phyloP scores from a whole-genome alignment of 2,113 vertebrate species.

The Paradisaea rubra region DNA sequence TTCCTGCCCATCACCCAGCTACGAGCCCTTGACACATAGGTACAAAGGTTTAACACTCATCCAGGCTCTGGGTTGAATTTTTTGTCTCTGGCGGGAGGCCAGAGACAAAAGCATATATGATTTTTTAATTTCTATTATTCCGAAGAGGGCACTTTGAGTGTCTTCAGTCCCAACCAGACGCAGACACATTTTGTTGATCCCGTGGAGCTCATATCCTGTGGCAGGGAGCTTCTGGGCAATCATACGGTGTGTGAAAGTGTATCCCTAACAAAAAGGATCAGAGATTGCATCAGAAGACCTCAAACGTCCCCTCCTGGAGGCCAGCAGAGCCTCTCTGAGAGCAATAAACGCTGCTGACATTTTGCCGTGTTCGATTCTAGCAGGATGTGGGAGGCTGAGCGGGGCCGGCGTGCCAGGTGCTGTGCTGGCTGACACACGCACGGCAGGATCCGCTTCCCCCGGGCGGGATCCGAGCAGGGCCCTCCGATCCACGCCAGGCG shows the following conservation, averaged over 20 bases:
- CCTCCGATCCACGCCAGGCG: accelerated
- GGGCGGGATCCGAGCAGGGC: neutral
- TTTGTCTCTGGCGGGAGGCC: neutral
- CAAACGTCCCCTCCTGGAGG: neutral
- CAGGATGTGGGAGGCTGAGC: neutral
- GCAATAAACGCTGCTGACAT: neutral
- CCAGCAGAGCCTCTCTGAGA: neutral
- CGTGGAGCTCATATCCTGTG: neutral
- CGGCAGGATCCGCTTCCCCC: neutral
- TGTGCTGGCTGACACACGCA: neutral
- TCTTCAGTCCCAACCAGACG: neutral
- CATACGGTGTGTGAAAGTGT: neutral
- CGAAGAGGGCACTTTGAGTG: neutral
- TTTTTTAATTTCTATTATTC: neutral
- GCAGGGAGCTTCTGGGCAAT: neutral
- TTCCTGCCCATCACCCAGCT: neutral
- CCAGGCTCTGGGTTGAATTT: neutral
- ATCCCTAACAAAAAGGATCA: neutral
- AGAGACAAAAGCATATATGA: neutral
- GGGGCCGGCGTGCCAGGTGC: neutral
- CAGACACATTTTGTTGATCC: neutral
- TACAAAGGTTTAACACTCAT: neutral
- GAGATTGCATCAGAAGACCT: neutral
- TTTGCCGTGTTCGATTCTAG: neutral
- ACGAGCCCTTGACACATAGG: neutral